Evolutionary conservation across 2,797 vertebrate species (phyloP).

Genomic region (Buphagus erythrorhynchus): DNA sequence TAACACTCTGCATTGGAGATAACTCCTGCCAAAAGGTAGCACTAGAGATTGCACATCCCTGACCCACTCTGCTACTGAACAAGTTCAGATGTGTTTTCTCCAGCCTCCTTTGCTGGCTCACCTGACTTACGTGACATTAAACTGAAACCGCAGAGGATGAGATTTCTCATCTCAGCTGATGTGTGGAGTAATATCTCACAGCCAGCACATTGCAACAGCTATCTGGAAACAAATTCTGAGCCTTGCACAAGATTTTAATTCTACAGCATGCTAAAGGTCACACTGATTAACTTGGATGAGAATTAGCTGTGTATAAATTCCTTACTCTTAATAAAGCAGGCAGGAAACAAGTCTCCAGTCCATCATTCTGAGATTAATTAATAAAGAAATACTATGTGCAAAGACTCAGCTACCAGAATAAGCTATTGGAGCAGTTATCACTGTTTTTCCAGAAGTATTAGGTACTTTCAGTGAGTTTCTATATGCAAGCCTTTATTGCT

Average conservation of each 20-base stretch:
- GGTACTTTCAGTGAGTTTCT: not conserved
- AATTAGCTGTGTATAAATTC: not conserved
- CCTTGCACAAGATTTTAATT: not conserved
- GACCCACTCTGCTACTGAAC: not conserved
- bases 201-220: not conserved
- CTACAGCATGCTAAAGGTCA: not conserved
- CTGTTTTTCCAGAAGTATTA: not conserved
- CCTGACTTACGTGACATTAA: not conserved
- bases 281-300: not conserved
- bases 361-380: not conserved
- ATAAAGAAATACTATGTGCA: not conserved
- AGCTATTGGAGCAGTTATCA: not conserved
- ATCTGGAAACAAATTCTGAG: not conserved
- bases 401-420: not conserved
- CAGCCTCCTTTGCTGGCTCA: not conserved
- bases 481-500: not conserved
- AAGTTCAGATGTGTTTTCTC: not conserved
- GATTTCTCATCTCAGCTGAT: not conserved
- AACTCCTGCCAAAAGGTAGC: not conserved
- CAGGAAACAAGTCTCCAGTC: not conserved
- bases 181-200: not conserved
- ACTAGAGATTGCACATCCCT: rapidly evolving
- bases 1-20: not conserved
- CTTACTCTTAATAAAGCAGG: not conserved
- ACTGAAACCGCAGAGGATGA: not conserved